These are phyloP conservation scores for Aleiodes testaceus DNA, from an alignment of 2,888 invertebrate genomes.

Conservation along the genomic window DNA sequence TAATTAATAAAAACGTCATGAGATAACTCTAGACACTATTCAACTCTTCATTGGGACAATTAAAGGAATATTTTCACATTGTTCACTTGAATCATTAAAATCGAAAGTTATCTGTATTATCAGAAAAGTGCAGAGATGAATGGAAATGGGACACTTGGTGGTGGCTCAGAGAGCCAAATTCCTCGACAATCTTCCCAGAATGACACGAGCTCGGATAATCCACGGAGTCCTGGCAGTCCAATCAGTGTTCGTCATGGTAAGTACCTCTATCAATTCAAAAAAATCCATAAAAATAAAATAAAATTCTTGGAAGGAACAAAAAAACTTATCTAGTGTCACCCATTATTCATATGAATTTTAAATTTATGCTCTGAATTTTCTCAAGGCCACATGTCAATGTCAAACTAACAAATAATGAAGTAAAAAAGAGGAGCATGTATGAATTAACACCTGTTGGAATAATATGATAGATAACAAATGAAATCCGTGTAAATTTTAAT, in stretches of 20 bases:
- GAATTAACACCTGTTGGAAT: conserved; percentile 35
- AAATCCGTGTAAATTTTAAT: not conserved
- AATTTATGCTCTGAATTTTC: conserved; percentile 1
- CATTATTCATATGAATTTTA: not conserved
- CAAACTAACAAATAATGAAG: conserved; percentile 30
- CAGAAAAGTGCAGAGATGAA: conserved; percentile 61
- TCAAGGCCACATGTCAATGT: conserved; percentile 31
- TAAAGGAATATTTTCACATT: not conserved
- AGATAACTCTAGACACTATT: not conserved
- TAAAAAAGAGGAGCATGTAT: not conserved
- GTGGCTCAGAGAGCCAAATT: conserved; percentile 64
- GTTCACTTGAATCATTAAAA: not conserved
- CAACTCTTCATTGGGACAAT: not conserved
- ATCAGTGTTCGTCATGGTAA: conserved; percentile 69
- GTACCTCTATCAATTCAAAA: conserved; percentile 41
- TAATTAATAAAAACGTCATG: not conserved
- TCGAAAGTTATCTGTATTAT: not conserved
- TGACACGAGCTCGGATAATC: conserved; percentile 66
- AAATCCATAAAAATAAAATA: not conserved
- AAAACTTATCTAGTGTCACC: conserved; percentile 3
- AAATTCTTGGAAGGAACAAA: not conserved
- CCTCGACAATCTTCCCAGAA: conserved; percentile 66
- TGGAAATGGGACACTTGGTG: conserved; percentile 64
- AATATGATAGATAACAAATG: conserved; percentile 20
- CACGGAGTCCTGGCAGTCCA: conserved; percentile 68